Conservation (phyloP, 2,888 invertebrate species). For the Microdon myrmicae region DNA sequence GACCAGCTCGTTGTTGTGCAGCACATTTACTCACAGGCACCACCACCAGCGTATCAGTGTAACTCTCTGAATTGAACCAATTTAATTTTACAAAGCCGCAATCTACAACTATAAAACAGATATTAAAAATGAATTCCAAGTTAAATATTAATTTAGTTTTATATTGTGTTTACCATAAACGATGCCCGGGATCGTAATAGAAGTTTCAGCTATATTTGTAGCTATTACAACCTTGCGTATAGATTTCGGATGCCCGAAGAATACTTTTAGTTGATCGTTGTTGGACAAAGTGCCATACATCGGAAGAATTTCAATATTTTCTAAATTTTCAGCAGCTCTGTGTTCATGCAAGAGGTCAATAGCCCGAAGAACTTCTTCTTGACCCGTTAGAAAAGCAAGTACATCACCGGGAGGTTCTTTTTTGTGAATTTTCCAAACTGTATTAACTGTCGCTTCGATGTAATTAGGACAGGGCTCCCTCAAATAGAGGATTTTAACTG, state of each 20-base stretch:
- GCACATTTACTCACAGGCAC: conserved; percentile 88
- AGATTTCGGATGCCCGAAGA: conserved; percentile 76
- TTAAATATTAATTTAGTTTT: background rate
- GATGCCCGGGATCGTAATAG: conserved; percentile 93
- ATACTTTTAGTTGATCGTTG: conserved; percentile 83
- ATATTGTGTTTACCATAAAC: conserved; percentile 76
- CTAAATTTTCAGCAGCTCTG: conserved; percentile 68
- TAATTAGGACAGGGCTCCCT: conserved; percentile 91
- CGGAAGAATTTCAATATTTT: conserved; percentile 76
- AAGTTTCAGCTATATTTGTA: conserved; percentile 97
- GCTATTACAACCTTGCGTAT: conserved; percentile 90
- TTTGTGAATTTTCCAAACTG: conserved; percentile 88
- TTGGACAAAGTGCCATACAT: conserved; percentile 92
- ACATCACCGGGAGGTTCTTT: conserved; percentile 87
- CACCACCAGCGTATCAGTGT: conserved; percentile 84
- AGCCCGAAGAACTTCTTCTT: conserved; percentile 90
- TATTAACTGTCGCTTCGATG: conserved; percentile 86
- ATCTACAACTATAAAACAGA: conserved; percentile 80
- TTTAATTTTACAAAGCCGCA: conserved; percentile 95
- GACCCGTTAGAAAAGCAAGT: conserved; percentile 91
- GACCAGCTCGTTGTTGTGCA: conserved; percentile 90
- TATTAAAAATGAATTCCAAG: background rate
- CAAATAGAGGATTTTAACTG: conserved; percentile 86
- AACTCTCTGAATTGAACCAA: conserved; percentile 85
- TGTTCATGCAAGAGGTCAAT: conserved; percentile 73